These are phyloP conservation scores for Apolygus lucorum DNA, from an alignment of 1,140 invertebrate genomes.

Conservation along the genomic window DNA sequence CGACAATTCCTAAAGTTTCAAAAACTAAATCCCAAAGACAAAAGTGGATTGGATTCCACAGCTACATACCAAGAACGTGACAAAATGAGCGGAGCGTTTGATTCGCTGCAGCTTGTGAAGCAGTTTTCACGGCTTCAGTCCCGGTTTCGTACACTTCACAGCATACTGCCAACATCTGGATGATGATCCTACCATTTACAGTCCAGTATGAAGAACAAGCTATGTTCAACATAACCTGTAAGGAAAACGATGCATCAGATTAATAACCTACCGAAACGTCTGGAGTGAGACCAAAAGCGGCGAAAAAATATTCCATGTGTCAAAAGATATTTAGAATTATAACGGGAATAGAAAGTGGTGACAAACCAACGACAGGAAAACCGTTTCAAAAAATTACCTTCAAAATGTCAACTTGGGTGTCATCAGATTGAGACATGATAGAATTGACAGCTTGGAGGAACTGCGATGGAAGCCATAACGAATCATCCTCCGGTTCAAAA, in stretches of 20 bases:
- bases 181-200: constrained; percentile 70
- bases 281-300: constrained; percentile 3
- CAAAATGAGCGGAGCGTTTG: constrained; percentile 74
- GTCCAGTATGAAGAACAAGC: constrained; percentile 71
- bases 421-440: constrained; percentile 62
- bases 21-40: too few relatives aligned
- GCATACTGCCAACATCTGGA: constrained; percentile 63
- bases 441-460: constrained; percentile 72
- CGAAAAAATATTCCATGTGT: too few relatives aligned
- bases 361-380: too few relatives aligned
- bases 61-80: constrained; percentile 56
- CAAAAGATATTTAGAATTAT: too few relatives aligned
- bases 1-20: too few relatives aligned
- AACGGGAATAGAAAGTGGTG: too few relatives aligned
- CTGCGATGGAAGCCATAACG: constrained; percentile 81
- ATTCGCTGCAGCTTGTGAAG: constrained; percentile 70
- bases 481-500: constrained; percentile 83
- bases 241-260: too few relatives aligned
- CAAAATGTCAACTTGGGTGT: constrained; percentile 63
- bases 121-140: constrained; percentile 66
- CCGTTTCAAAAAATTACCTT: constrained; percentile 42
- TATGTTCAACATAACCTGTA: constrained; percentile 65
- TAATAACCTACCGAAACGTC: not conserved
- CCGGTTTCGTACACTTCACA: constrained; percentile 63
- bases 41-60: too few relatives aligned